Conservation (phyloP, 37 sponge, comb jelly and placozoan species). For the Theonella swinhoei region DNA sequence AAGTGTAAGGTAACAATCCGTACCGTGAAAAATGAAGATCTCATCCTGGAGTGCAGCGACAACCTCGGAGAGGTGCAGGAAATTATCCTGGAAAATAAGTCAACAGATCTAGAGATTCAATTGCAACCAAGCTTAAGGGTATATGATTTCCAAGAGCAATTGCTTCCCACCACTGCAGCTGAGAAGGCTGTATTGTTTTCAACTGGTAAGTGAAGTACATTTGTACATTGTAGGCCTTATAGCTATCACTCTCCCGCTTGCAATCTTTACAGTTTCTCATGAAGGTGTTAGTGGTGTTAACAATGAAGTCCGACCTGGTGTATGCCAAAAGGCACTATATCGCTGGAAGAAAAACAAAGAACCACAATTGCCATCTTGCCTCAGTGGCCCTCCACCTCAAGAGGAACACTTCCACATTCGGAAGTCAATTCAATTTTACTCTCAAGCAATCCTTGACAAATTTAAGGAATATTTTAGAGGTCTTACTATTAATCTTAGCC, state of each 20-base stretch:
- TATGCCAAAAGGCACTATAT: too few relatives aligned
- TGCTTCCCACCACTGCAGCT: slow-evolving; percentile 60
- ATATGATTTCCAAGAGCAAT: slow-evolving; percentile 9
- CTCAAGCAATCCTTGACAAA: too few relatives aligned
- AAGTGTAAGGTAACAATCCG: background rate
- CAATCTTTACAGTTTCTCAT: too few relatives aligned
- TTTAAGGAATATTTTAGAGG: background rate
- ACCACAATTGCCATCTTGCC: background rate
- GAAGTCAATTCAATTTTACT: too few relatives aligned
- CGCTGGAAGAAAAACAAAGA: too few relatives aligned
- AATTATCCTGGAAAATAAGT: slow-evolving; percentile 12
- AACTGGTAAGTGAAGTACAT: slow-evolving; percentile 34
- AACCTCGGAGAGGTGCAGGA: slow-evolving; percentile 41
- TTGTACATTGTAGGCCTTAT: too few relatives aligned
- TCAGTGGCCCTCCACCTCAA: too few relatives aligned
- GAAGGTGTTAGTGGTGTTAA: too few relatives aligned
- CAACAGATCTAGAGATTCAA: background rate
- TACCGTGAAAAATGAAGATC: slow-evolving; percentile 3
- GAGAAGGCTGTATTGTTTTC: background rate
- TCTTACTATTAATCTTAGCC: background rate
- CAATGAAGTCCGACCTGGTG: too few relatives aligned
- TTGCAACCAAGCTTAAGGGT: slow-evolving; percentile 20
- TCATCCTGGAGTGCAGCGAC: slow-evolving; percentile 28
- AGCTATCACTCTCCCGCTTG: too few relatives aligned
- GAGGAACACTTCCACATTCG: too few relatives aligned